These are phyloP conservation scores for Rapana venosa DNA, from an alignment of 2,888 invertebrate species.

Conservation along the genomic window DNA sequence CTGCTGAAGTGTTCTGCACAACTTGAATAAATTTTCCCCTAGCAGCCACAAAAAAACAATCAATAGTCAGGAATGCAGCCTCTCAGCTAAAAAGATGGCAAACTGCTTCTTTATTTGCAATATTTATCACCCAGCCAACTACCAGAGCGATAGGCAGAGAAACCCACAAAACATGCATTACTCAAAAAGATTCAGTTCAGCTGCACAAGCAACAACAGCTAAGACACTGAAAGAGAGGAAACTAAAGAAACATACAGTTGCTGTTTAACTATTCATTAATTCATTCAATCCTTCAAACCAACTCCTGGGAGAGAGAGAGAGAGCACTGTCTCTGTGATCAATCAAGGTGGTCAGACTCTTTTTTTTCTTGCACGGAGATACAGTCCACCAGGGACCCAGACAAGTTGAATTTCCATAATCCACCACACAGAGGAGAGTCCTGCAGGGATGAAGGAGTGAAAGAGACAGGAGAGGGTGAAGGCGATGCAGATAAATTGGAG, in stretches of 20 bases:
- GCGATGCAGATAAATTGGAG: neutral
- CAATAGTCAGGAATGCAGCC: too few relatives aligned
- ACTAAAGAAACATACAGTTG: neutral
- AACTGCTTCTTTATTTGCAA: too few relatives aligned
- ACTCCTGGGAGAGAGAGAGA: neutral
- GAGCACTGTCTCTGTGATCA: neutral
- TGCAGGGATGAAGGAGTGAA: neutral
- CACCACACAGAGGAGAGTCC: neutral
- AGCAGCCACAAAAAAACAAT: too few relatives aligned
- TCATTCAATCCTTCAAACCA: neutral
- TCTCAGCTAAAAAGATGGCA: too few relatives aligned
- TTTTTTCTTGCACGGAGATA: neutral
- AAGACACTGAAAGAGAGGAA: neutral
- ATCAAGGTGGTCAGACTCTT: constrained; percentile 7
- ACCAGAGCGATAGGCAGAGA: too few relatives aligned
- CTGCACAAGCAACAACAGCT: too few relatives aligned
- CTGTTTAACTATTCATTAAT: constrained; percentile 9
- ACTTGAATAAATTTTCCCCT: too few relatives aligned
- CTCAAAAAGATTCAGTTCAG: too few relatives aligned
- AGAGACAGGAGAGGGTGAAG: neutral
- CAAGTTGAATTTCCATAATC: constrained; percentile 28
- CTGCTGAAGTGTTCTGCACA: too few relatives aligned
- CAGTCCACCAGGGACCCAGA: constrained; percentile 7
- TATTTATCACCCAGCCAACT: too few relatives aligned
- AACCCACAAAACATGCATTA: too few relatives aligned